Conservation (phyloP, 2,113 vertebrate species). For the Phaetusa simplex region DNA sequence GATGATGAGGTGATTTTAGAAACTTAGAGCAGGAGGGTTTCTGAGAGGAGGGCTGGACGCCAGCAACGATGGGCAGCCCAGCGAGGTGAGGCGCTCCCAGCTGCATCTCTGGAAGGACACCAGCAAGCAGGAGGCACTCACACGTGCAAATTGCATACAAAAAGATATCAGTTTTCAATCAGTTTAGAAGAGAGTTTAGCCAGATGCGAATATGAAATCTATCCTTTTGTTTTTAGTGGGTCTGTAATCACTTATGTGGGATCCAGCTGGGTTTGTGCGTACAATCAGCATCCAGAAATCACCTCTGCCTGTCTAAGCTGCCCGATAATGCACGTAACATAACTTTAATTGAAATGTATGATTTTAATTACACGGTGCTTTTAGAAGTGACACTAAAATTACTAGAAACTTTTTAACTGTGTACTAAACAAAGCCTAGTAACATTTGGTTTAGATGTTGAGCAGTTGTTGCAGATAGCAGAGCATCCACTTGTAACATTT, state of each 20-base stretch:
- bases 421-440: not conserved
- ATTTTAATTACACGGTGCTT: not conserved
- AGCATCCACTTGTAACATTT: not conserved
- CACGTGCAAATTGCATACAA: fast-evolving
- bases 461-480: not conserved
- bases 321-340: not conserved
- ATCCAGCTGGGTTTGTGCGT: not conserved
- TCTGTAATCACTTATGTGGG: not conserved
- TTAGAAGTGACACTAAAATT: not conserved
- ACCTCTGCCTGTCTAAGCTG: not conserved
- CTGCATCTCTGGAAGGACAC: not conserved
- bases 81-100: not conserved
- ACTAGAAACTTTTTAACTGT: not conserved
- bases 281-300: not conserved
- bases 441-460: not conserved
- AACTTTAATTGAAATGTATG: not conserved
- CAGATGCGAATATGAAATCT: not conserved
- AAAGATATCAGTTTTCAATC: not conserved
- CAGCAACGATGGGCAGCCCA: not conserved
- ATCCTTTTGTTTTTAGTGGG: not conserved
- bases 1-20: not conserved
- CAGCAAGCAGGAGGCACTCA: not conserved
- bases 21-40: not conserved
- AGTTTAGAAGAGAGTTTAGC: not conserved
- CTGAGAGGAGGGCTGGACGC: not conserved